Evolutionary conservation across 2,888 invertebrate genomes (phyloP), one percentile per base, ranked within the genome.

Genomic region (Hetaerina titia): DNA sequence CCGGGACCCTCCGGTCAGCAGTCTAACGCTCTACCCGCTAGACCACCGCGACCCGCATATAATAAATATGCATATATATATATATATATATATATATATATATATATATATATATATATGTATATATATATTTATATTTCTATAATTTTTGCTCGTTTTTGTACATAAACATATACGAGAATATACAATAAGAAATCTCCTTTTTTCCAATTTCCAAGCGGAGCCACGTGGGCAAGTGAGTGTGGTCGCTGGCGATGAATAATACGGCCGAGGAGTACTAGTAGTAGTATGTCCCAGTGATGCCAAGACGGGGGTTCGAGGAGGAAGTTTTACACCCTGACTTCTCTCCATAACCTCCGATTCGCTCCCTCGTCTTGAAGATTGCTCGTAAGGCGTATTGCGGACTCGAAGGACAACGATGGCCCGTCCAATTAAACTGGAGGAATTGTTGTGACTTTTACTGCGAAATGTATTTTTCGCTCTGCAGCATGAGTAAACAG

Each of bases 401-500:
- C 31, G 81, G 81, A 81, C 31, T 31, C 25, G n/a, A 31, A 69
- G 81, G 31, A 15, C 31, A 31, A 11, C 25, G 11, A 31, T 81
- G 13, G 31, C 4, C 25, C 11, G 81, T 31, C 81, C 81, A 81
- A 81, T 81, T 81, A 81, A 81, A 81, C 25, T 11, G 11, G 31
- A 31, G 81, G 31, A 11, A 81, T 81, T 81, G 81, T 81, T 31
- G 81, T 81, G 81, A 81, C 81, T 81, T 81, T 81, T 31, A 81
- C 81, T 8, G 81, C 31, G 25, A 81, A 81, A 81, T 81, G 81
- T 81, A 31, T 81, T 81, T 81, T 81, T 81, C 81, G 81, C 81
- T 31, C 2, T 31, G 81, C 25, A 31, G 25, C 13, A 25, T 25
- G 81, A 13, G 81, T 81, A 81, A 81, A 81, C 81, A 81, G 25